Base-by-base conservation (phyloP, 1,140 invertebrate genomes). In the Calosoma granatense region DNA sequence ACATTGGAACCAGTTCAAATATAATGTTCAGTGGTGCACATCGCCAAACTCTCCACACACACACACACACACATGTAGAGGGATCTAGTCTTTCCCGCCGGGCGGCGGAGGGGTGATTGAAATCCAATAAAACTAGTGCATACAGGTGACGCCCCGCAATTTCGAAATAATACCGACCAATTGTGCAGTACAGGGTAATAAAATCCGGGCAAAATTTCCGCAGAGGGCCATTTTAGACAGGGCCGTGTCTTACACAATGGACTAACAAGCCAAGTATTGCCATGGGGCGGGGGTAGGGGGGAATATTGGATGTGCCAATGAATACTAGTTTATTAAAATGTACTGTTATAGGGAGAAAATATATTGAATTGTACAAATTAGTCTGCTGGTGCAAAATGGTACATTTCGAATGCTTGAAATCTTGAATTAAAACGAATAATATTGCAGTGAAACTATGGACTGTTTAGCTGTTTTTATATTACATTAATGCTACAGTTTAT, bases 221-320 rank as follows among this genome's bases (percentile, higher is more conserved):
- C 17, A 17, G 41, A 47, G 41, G 17, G 41, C 41, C 41, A 47
- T 47, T 47, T 47, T 47, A 17, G 9, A 12, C 17, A 9, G 41
- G 9, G 41, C n/a, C 41, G 41, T 47, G 41, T 47, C 41, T 47
- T 47, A 47, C 41, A 47, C 41, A 47, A 47, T 47, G 41, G 41
- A 47, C 41, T 47, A 47, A 47, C 41, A 17, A 47, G 41, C 6
- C n/a, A 17, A 17, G 6, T 17, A 47, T 47, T 47, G 41, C 17
- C 41, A 17, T 12, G 15, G 15, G 6, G 4, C 14, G 26, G 4
- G 26, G 26, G 26, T 30, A 30, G 26, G 26, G 26, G n/a, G n/a
- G n/a, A n/a, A n/a, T n/a, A n/a, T n/a, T n/a, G n/a, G n/a, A n/a
- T n/a, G n/a, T n/a, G n/a, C n/a, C n/a, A n/a, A n/a, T n/a, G n/a